Evolutionary conservation across 2,888 invertebrate genomes (phyloP).

Genomic region (Tromatobia lineatoria): DNA sequence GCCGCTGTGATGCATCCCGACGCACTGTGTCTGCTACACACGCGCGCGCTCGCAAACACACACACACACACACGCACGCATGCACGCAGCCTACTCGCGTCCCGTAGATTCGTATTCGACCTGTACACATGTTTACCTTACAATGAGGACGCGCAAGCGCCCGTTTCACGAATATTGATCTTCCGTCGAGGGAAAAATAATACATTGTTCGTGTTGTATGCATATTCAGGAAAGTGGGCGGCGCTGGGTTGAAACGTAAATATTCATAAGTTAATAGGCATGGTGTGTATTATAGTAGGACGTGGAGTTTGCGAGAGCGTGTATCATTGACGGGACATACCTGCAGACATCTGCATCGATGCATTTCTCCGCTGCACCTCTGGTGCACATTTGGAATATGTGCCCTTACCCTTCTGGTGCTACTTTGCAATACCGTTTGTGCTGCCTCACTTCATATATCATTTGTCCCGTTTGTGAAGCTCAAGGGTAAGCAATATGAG

Average conservation of each 20-base stretch:
- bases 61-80: slow-evolving; percentile 12
- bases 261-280: slow-evolving; percentile 82
- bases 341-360: slow-evolving; percentile 32
- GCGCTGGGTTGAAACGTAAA: slow-evolving; percentile 74
- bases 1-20: slow-evolving; percentile 38
- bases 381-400: neutral
- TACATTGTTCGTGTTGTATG: slow-evolving; percentile 82
- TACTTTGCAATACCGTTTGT: slow-evolving; percentile 1
- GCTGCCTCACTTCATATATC: neutral
- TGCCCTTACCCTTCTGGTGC: neutral
- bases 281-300: slow-evolving; percentile 67
- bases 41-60: slow-evolving; percentile 3
- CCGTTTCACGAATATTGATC: slow-evolving; percentile 79
- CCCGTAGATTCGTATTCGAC: slow-evolving; percentile 50
- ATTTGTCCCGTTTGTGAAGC: slow-evolving; percentile 8
- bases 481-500: slow-evolving; percentile 5
- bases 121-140: slow-evolving; percentile 13
- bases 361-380: neutral
- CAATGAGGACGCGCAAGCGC: slow-evolving; percentile 28
- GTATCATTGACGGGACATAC: slow-evolving; percentile 53
- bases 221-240: slow-evolving; percentile 78
- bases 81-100: slow-evolving; percentile 37
- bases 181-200: slow-evolving; percentile 81
- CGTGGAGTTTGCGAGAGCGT: slow-evolving; percentile 11
- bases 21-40: slow-evolving; percentile 32